Conservation (phyloP, 2,888 invertebrate genomes). For the Drosophila histrio region DNA sequence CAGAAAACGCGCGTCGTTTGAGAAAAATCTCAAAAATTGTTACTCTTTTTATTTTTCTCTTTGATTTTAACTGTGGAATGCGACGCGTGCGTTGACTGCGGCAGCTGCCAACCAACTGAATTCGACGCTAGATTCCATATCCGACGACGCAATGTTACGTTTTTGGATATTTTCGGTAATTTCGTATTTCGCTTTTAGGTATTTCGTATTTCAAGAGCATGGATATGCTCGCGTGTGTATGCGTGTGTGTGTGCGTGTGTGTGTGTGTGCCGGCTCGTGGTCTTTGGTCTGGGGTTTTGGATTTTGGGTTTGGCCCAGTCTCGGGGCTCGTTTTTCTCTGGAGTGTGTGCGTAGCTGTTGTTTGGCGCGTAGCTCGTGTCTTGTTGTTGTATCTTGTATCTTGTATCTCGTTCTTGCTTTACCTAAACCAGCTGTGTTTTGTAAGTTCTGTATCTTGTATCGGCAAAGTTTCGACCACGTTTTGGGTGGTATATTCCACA, state of each 20-base stretch:
- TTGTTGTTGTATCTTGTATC: not conserved
- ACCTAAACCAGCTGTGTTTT: constrained; percentile 9
- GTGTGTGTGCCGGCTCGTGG: constrained; percentile 6
- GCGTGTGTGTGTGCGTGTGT: not conserved
- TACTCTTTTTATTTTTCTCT: too few species aligned
- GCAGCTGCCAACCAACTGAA: constrained; percentile 74
- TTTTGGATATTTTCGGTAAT: constrained; percentile 52
- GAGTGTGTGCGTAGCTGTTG: constrained; percentile 45
- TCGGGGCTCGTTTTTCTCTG: constrained; percentile 1
- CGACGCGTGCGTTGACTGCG: constrained; percentile 62
- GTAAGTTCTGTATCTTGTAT: constrained; percentile 32
- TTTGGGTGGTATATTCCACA: not conserved
- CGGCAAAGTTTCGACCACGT: constrained; percentile 16
- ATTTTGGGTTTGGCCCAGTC: constrained; percentile 8
- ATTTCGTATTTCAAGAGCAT: constrained; percentile 35
- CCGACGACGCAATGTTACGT: constrained; percentile 27
- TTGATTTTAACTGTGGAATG: constrained; percentile 13
- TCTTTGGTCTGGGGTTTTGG: not conserved
- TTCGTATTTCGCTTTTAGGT: constrained; percentile 24
- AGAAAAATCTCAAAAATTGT: not conserved
- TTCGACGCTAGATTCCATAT: constrained; percentile 32
- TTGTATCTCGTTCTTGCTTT: constrained; percentile 2
- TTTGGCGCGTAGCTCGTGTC: constrained; percentile 26
- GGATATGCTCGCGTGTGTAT: not conserved
- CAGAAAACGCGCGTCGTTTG: constrained; percentile 9